Evolutionary conservation across 2,113 vertebrate species (phyloP).

Genomic region (Myrmecophaga tridactyla): DNA sequence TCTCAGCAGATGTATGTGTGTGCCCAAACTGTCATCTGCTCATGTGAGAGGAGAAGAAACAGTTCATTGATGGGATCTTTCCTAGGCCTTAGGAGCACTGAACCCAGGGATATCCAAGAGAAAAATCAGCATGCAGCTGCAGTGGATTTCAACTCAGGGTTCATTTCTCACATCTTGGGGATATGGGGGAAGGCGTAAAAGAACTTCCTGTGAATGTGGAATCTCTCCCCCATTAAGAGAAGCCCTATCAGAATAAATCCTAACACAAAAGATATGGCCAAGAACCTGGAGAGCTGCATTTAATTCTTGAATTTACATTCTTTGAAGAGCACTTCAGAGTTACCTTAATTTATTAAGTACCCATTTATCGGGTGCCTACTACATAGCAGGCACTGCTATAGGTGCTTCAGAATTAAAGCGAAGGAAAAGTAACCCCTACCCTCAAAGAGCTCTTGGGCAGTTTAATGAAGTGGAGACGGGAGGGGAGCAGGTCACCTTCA

Average conservation of each 20-base stretch:
- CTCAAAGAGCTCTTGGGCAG: background rate
- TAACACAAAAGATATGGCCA: background rate
- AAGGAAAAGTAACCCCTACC: background rate
- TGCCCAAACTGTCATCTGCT: background rate
- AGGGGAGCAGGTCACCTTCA: background rate
- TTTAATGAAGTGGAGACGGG: background rate
- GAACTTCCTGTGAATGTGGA: background rate
- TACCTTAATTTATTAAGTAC: background rate
- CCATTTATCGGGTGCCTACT: background rate
- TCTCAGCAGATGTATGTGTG: background rate
- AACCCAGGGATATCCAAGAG: background rate
- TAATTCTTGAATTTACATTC: slow-evolving; percentile 15
- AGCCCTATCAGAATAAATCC: background rate
- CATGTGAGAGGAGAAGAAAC: background rate
- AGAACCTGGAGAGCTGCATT: background rate
- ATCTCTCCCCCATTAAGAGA: background rate
- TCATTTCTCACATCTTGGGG: background rate
- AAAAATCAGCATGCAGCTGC: background rate
- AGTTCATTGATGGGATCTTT: background rate
- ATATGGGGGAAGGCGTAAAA: background rate
- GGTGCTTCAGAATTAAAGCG: background rate
- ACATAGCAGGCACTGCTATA: background rate
- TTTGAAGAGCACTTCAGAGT: background rate
- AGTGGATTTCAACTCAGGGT: background rate
- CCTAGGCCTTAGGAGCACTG: background rate